Evolutionary conservation across 2,113 vertebrate genomes (phyloP).

Genomic region (Plestiodon gilberti): DNA sequence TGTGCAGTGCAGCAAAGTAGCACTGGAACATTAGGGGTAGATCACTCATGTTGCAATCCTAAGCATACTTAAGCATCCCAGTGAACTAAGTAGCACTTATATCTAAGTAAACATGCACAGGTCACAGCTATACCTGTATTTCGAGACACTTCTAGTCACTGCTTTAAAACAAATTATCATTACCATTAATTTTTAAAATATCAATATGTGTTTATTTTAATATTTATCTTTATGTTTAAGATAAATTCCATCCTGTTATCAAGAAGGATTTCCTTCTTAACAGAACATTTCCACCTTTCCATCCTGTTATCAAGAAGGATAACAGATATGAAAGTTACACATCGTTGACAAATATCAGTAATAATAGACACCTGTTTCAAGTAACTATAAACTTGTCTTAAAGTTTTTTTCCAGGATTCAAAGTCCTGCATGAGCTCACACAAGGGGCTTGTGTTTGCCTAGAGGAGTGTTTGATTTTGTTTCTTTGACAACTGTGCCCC

Average conservation of each 20-base stretch:
- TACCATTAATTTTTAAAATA: not conserved
- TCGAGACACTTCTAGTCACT: constrained; percentile 15
- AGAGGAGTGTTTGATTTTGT: not conserved
- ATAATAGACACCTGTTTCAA: too few relatives aligned
- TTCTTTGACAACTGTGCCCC: not conserved
- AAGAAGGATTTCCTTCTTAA: too few relatives aligned
- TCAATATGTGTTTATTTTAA: not conserved
- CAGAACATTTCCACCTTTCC: too few relatives aligned
- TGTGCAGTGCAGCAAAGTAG: not conserved
- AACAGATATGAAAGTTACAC: not conserved
- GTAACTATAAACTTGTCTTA: constrained; percentile 6
- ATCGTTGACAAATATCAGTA: not conserved
- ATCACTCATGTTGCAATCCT: not conserved
- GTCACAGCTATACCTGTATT: not conserved
- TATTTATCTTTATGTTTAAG: too few relatives aligned
- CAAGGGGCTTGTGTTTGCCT: not conserved
- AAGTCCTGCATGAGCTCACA: not conserved
- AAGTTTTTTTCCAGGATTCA: not conserved
- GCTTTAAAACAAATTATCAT: constrained; percentile 1
- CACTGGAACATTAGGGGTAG: not conserved
- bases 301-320: not conserved
- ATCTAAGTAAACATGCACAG: not conserved
- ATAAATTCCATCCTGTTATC: too few relatives aligned
- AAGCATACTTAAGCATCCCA: not conserved
- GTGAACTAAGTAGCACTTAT: not conserved